These are phyloP conservation scores for Onchidella celtica DNA, from an alignment of 2,888 invertebrate species.

Conservation along the genomic window DNA sequence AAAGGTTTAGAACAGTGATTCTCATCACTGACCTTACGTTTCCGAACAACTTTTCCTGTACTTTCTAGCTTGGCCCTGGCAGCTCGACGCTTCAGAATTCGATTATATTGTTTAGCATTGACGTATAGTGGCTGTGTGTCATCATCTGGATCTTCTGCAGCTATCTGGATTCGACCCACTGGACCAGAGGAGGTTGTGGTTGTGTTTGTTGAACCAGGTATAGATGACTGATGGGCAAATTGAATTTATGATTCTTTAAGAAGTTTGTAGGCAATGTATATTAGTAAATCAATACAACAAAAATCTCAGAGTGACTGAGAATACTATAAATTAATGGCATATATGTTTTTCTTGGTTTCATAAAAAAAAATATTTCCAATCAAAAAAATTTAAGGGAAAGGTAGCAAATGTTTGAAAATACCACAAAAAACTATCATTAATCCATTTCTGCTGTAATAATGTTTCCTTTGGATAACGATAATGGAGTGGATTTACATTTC, in stretches of 20 bases:
- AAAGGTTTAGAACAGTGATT: conserved; percentile 52
- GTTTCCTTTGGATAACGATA: too few relatives aligned
- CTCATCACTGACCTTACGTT: conserved; percentile 87
- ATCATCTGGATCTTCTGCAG: conserved; percentile 58
- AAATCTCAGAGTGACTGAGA: too few relatives aligned
- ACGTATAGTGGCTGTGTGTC: conserved; percentile 96
- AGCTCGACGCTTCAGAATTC: conserved; percentile 95
- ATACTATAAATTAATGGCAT: too few relatives aligned
- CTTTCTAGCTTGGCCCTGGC: conserved; percentile 97
- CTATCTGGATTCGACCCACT: conserved; percentile 50
- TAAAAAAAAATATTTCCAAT: too few relatives aligned
- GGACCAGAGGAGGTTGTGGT: conserved; percentile 45
- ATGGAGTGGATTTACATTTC: too few relatives aligned
- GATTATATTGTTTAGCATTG: conserved; percentile 98
- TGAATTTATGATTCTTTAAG: too few relatives aligned
- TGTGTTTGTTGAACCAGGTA: conserved; percentile 57
- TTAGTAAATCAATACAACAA: background rate
- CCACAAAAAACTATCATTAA: too few relatives aligned
- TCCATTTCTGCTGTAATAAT: too few relatives aligned
- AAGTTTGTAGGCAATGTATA: too few relatives aligned
- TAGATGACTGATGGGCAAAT: conserved; percentile 8
- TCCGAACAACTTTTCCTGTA: conserved; percentile 96
- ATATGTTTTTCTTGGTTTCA: too few relatives aligned
- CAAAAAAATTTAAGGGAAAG: background rate
- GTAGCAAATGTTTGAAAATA: background rate